phyloP scores from a whole-genome alignment of 2,113 vertebrate genomes.

The Panthera tigris region DNA sequence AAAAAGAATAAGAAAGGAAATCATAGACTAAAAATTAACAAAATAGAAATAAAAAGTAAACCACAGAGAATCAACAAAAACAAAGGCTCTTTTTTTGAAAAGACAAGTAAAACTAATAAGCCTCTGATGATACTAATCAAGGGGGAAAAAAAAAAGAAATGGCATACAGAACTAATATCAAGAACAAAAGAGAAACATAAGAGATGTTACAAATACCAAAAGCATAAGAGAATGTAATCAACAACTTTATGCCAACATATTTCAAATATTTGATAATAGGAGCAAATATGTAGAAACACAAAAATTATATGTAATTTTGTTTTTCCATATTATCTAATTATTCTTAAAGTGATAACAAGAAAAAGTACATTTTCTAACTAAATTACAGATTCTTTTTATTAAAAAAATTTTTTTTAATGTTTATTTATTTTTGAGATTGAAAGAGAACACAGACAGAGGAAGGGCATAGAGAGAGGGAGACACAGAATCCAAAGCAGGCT shows the following conservation, averaged over 20 bases:
- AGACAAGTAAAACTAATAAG: background rate
- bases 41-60: conserved; percentile 12
- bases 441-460: too few species aligned
- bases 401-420: too few species aligned
- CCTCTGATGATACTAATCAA: background rate
- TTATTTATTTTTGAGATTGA: too few species aligned
- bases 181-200: background rate
- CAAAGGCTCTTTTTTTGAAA: background rate
- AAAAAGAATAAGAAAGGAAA: background rate
- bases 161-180: background rate
- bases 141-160: background rate
- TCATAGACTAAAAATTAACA: background rate
- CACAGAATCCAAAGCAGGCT: too few species aligned
- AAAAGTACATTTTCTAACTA: background rate
- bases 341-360: background rate
- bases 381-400: background rate
- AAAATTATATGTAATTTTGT: background rate
- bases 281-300: background rate
- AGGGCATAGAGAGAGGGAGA: too few species aligned
- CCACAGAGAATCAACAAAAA: background rate
- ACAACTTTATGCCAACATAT: background rate
- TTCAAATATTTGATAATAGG: background rate
- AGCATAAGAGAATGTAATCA: background rate
- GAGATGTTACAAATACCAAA: background rate
- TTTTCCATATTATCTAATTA: background rate